These are phyloP conservation scores for Phyllotreta cruciferae DNA, from an alignment of 2,888 invertebrate genomes.

Conservation along the genomic window DNA sequence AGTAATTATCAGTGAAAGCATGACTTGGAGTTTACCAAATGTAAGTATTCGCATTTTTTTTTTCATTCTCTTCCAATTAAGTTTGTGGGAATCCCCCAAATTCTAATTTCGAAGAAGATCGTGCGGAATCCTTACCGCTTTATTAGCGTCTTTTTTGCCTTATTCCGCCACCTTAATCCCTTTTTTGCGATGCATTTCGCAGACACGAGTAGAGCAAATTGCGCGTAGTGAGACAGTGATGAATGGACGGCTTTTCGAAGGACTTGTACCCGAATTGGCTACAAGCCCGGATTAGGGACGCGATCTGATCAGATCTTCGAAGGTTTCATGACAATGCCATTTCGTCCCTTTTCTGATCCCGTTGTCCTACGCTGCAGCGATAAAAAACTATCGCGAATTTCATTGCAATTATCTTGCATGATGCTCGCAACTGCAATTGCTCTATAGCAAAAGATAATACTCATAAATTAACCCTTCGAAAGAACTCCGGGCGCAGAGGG, in stretches of 20 bases:
- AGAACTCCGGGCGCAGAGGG: background rate
- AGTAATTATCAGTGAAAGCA: too few species aligned
- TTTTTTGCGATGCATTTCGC: conserved; percentile 33
- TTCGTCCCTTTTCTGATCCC: conserved; percentile 20
- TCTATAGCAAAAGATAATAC: background rate
- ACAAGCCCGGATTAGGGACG: conserved; percentile 51
- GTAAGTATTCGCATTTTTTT: too few species aligned
- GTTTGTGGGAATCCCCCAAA: background rate
- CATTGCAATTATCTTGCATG: too few species aligned
- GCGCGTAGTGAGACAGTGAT: conserved; percentile 48
- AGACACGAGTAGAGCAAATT: conserved; percentile 37
- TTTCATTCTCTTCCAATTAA: too few species aligned
- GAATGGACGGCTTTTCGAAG: conserved; percentile 53
- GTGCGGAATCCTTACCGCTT: conserved; percentile 5
- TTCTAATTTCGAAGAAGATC: background rate
- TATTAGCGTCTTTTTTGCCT: conserved; percentile 17
- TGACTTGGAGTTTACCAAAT: too few species aligned
- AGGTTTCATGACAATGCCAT: conserved; percentile 47
- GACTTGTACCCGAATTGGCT: conserved; percentile 56
- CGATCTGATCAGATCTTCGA: conserved; percentile 46
- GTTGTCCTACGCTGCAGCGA: conserved; percentile 32
- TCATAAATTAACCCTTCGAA: conserved; percentile 14
- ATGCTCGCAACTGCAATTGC: too few species aligned
- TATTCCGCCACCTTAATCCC: conserved; percentile 26
- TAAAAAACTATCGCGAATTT: background rate